phyloP scores from a whole-genome alignment of 2,888 invertebrate species.

The Tipula lateralis region DNA sequence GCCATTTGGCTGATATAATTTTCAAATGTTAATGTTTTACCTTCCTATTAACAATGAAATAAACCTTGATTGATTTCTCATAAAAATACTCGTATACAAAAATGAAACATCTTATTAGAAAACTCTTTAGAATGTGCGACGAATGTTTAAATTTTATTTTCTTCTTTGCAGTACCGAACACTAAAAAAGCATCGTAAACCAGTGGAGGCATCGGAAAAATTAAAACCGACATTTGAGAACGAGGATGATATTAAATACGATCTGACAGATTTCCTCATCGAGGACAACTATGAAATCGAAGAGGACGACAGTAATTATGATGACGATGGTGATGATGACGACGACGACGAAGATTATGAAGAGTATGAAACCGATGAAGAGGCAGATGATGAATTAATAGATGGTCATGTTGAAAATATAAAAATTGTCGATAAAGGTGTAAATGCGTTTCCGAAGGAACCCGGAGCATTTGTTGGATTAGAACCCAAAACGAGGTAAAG shows the following conservation, averaged over 20 bases:
- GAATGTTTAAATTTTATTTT: neutral
- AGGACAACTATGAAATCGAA: constrained; percentile 26
- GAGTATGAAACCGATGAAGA: neutral
- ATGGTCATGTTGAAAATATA: constrained; percentile 27
- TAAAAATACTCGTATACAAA: too few relatives aligned
- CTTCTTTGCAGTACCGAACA: neutral
- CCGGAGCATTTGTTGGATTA: constrained; percentile 35
- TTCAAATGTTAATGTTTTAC: too few relatives aligned
- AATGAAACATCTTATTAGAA: too few relatives aligned
- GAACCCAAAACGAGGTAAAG: constrained; percentile 40
- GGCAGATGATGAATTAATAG: neutral
- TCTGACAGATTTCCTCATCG: neutral
- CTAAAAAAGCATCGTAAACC: neutral
- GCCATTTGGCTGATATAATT: too few relatives aligned
- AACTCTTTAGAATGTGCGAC: too few relatives aligned
- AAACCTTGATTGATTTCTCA: too few relatives aligned
- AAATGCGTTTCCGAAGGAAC: too few relatives aligned
- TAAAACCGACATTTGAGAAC: neutral
- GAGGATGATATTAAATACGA: constrained; percentile 34
- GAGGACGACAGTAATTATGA: neutral
- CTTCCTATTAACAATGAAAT: too few relatives aligned
- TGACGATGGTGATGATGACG: constrained; percentile 1
- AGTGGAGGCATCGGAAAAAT: neutral
- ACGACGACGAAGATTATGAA: neutral
- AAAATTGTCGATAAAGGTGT: too few relatives aligned